Percentiles rank a stretch among this genome's conserved stretches.
Conservation (phyloP, 2,888 invertebrate species). For the Muscina levida region DNA sequence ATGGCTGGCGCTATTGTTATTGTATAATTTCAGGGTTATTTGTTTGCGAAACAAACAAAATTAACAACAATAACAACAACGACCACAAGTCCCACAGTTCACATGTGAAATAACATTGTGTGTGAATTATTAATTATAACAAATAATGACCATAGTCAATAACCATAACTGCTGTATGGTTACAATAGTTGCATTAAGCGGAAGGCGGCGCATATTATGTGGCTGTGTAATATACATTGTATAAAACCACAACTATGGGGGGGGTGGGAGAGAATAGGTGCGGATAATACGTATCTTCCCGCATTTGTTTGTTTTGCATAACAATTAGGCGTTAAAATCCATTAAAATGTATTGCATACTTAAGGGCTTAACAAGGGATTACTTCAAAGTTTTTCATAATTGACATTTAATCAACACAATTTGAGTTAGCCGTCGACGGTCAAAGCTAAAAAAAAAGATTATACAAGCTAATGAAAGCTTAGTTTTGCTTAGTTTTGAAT, state of each 20-base stretch:
- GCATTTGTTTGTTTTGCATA: slow-evolving; percentile 14
- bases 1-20: slow-evolving; percentile 7
- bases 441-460: too few relatives aligned
- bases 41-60: slow-evolving; percentile 32
- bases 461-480: background rate
- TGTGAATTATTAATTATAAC: slow-evolving; percentile 45
- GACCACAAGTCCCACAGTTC: slow-evolving; percentile 14
- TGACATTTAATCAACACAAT: slow-evolving; percentile 5
- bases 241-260: background rate
- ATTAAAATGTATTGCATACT: slow-evolving; percentile 7
- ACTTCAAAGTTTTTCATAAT: background rate
- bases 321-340: slow-evolving; percentile 3
- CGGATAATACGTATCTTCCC: background rate
- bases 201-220: background rate
- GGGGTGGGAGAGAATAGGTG: background rate
- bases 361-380: background rate
- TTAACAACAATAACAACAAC: slow-evolving; percentile 2
- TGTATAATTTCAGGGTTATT: slow-evolving; percentile 56
- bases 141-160: slow-evolving; percentile 21
- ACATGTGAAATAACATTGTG: slow-evolving; percentile 36
- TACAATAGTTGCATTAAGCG: slow-evolving; percentile 3
- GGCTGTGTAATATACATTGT: too few relatives aligned
- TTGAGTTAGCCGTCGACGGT: too few relatives aligned
- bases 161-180: background rate
- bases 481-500: background rate